phyloP scores from a whole-genome alignment of 2,113 vertebrate genomes.

The Solenodon paradoxus region DNA sequence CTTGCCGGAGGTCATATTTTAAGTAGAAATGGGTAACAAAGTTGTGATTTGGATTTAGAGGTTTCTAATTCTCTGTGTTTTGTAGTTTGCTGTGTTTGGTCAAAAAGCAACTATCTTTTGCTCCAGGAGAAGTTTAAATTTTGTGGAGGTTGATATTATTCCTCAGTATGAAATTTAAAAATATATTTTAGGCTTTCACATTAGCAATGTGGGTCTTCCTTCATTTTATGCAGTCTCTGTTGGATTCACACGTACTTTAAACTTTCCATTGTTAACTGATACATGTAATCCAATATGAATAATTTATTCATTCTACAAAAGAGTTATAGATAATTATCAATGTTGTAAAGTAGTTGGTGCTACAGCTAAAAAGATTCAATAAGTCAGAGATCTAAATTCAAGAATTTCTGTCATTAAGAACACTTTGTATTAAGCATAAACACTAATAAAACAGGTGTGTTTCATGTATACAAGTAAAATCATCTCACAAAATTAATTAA shows the following conservation, averaged over 20 bases:
- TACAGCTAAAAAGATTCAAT: background rate
- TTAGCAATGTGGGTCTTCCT: conserved; percentile 28
- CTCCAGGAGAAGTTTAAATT: background rate
- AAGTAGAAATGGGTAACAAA: background rate
- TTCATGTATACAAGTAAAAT: background rate
- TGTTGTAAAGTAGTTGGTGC: background rate
- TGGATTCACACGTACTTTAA: conserved; percentile 46
- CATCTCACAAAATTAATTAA: background rate
- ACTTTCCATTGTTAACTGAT: conserved; percentile 44
- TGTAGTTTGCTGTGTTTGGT: background rate
- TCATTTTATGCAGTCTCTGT: conserved; percentile 4
- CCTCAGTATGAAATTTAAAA: conserved; percentile 30
- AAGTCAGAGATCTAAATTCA: background rate
- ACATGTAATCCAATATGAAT: conserved; percentile 63
- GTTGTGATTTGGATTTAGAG: background rate
- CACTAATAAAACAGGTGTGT: background rate
- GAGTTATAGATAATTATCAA: conserved; percentile 55
- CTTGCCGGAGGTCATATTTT: background rate
- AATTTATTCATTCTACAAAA: conserved; percentile 48
- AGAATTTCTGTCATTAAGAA: background rate
- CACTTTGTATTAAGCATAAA: background rate
- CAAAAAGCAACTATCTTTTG: background rate
- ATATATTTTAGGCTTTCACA: conserved; percentile 21
- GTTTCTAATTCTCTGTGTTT: background rate
- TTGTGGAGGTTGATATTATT: conserved; percentile 20